Evolutionary conservation across 2,113 vertebrate genomes (phyloP).

Genomic region (Notechis scutatus): DNA sequence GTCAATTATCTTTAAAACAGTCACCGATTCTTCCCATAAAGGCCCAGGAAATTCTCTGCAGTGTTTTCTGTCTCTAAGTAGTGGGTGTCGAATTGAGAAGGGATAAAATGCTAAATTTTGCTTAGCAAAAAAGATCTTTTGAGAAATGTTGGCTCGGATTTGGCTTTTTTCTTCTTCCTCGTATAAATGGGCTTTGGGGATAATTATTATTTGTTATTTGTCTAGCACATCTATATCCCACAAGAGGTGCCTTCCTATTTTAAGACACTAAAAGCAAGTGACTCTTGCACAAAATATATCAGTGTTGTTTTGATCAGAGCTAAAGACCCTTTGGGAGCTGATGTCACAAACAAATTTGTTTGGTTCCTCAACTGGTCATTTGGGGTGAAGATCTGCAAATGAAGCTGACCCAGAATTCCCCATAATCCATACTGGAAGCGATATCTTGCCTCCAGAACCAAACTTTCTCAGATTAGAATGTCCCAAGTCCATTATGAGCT

Average conservation of each 20-base stretch:
- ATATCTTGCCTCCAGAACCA: neutral
- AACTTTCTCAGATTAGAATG: neutral
- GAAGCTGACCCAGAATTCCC: neutral
- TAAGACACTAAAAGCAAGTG: neutral
- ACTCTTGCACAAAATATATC: neutral
- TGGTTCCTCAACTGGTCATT: neutral
- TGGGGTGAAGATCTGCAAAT: neutral
- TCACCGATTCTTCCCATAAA: neutral
- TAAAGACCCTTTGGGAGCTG: neutral
- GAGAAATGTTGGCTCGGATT: neutral
- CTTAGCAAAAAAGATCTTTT: neutral
- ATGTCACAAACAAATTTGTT: neutral
- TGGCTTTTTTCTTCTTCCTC: neutral
- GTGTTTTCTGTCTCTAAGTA: neutral
- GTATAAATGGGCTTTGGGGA: neutral
- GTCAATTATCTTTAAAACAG: neutral
- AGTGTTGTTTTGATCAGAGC: neutral
- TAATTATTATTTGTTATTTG: neutral
- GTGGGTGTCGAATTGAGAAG: neutral
- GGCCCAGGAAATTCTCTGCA: neutral
- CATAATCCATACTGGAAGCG: neutral
- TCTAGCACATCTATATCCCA: neutral
- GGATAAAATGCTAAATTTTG: neutral
- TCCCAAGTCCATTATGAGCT: neutral
- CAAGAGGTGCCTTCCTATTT: neutral